phyloP scores from a whole-genome alignment of 2,797 vertebrate genomes.

The Bovichtus diacanthus region DNA sequence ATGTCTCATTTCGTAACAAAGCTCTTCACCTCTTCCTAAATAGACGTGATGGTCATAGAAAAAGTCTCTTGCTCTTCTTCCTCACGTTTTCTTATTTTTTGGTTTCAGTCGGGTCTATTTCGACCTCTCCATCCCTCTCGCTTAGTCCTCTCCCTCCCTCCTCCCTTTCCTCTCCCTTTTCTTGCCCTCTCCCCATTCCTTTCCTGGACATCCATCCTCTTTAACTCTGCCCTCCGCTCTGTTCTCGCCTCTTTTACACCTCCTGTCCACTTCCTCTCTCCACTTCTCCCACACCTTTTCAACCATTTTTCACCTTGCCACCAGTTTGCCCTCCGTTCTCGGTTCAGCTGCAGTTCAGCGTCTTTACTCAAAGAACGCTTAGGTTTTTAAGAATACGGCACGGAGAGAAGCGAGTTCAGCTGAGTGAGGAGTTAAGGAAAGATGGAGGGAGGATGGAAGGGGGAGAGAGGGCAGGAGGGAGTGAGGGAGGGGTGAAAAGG shows the following conservation, averaged over 20 bases:
- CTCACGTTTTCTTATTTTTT: constrained; percentile 6
- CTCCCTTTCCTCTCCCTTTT: background rate
- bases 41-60: constrained; percentile 20
- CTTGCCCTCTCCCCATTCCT: background rate
- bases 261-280: constrained; percentile 39
- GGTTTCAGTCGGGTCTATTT: constrained; percentile 4
- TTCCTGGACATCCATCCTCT: background rate
- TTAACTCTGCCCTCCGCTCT: constrained; percentile 17
- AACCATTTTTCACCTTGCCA: constrained; percentile 66
- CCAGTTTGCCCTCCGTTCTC: constrained; percentile 47
- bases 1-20: constrained; percentile 32
- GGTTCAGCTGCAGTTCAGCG: constrained; percentile 63
- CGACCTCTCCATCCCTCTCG: constrained; percentile 4
- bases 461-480: background rate
- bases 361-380: constrained; percentile 26
- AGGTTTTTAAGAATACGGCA: constrained; percentile 24
- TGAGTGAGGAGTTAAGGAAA: background rate
- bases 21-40: constrained; percentile 30
- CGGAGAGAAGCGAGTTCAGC: background rate
- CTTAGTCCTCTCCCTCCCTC: background rate
- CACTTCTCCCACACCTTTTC: constrained; percentile 39
- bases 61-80: constrained; percentile 2
- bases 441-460: background rate
- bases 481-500: constrained; percentile 38
- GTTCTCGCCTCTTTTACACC: constrained; percentile 60